Conservation (phyloP, 2,113 vertebrate species). For the Fregata magnificens region DNA sequence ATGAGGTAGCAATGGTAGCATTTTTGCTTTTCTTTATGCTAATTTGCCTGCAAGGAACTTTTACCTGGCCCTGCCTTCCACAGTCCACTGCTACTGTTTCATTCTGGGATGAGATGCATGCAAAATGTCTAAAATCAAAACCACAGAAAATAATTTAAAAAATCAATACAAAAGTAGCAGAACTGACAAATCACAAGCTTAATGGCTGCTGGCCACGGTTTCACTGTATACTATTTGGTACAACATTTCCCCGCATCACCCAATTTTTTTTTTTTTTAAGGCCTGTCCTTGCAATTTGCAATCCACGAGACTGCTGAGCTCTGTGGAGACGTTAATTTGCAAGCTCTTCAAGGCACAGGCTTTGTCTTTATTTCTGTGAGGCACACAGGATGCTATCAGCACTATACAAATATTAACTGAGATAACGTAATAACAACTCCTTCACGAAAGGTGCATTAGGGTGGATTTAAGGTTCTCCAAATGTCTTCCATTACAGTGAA, state of each 20-base stretch:
- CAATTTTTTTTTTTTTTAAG: background rate
- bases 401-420: slow-evolving; percentile 25
- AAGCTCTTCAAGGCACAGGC: background rate
- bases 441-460: background rate
- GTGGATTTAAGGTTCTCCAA: background rate
- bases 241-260: background rate
- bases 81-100: background rate
- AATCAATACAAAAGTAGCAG: background rate
- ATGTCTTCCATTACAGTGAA: background rate
- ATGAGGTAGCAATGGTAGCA: background rate
- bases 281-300: background rate
- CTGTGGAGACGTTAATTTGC: background rate
- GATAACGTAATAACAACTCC: background rate
- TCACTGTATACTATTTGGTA: background rate
- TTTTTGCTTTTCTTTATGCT: background rate
- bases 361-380: background rate
- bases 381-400: background rate
- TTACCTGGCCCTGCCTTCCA: background rate
- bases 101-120: background rate
- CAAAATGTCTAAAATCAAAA: background rate
- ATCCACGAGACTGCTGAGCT: background rate
- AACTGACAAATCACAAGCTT: background rate
- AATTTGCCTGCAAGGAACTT: background rate
- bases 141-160: background rate
- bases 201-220: background rate